phyloP scores from a whole-genome alignment of 2,888 invertebrate genomes.

The Sisyra nigra region DNA sequence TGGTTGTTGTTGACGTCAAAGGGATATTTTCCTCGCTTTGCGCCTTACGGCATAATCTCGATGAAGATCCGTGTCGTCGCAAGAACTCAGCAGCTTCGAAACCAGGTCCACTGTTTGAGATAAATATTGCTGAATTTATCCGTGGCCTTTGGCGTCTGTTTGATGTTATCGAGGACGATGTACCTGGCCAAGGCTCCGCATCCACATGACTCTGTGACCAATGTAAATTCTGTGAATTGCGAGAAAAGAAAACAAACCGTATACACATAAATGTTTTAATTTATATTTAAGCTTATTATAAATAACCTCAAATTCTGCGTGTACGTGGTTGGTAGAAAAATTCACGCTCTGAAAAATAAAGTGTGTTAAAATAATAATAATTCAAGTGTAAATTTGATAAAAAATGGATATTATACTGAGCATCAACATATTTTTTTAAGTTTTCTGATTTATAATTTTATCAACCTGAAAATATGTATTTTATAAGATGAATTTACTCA shows the following conservation, averaged over 20 bases:
- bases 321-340: too few relatives aligned
- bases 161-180: constrained; percentile 19
- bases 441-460: too few relatives aligned
- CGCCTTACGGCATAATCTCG: constrained; percentile 63
- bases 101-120: constrained; percentile 55
- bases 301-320: too few relatives aligned
- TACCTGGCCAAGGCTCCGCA: constrained; percentile 28
- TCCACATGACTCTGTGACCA: constrained; percentile 36
- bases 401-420: too few relatives aligned
- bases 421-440: too few relatives aligned
- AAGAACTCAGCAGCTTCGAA: constrained; percentile 69
- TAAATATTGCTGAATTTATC: constrained; percentile 75
- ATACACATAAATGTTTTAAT: too few relatives aligned
- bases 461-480: too few relatives aligned
- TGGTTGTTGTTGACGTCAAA: constrained; percentile 28
- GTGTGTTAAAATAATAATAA: too few relatives aligned
- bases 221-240: constrained; percentile 46
- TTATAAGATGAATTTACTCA: too few relatives aligned
- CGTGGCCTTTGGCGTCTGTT: constrained; percentile 50
- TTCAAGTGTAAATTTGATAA: too few relatives aligned
- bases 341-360: too few relatives aligned
- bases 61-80: constrained; percentile 63
- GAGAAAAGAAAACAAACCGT: not conserved
- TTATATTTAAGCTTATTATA: too few relatives aligned
- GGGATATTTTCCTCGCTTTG: constrained; percentile 54